Evolutionary conservation across 2,888 invertebrate species (phyloP).

Genomic region (Euphydryas editha): DNA sequence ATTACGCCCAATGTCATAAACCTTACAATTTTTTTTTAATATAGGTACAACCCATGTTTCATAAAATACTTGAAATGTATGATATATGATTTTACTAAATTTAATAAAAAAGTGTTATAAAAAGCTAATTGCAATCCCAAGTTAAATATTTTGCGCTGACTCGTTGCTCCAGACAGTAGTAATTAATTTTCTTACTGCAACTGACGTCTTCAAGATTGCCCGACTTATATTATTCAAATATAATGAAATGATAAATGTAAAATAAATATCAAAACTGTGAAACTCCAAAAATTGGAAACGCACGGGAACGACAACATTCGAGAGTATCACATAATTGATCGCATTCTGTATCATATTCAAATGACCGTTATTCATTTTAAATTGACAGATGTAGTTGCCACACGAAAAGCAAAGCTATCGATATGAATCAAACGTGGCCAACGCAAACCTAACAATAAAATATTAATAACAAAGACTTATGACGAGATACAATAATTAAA

Average conservation of each 20-base stretch:
- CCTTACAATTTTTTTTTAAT: no score
- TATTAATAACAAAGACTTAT: slow-evolving; percentile 54
- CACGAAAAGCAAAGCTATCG: slow-evolving; percentile 36
- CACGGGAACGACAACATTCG: not conserved
- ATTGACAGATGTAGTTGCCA: slow-evolving; percentile 44
- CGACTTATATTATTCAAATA: not conserved
- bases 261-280: not conserved
- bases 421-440: slow-evolving; percentile 40
- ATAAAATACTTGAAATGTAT: not conserved
- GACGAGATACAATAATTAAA: slow-evolving; percentile 76
- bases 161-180: slow-evolving; percentile 13
- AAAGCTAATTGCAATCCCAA: slow-evolving; percentile 12
- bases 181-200: slow-evolving; percentile 29
- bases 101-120: not conserved
- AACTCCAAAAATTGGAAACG: slow-evolving; percentile 14
- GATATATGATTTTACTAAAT: not conserved
- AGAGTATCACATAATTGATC: slow-evolving; percentile 1
- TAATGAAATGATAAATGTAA: not conserved
- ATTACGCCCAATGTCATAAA: no score
- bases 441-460: slow-evolving; percentile 47
- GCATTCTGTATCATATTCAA: slow-evolving; percentile 1
- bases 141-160: slow-evolving; percentile 18
- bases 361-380: slow-evolving; percentile 22
- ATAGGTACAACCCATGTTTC: no score
- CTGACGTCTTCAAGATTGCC: slow-evolving; percentile 7